Conservation (phyloP, 1,140 invertebrate species). For the Rhysida immarginata region DNA sequence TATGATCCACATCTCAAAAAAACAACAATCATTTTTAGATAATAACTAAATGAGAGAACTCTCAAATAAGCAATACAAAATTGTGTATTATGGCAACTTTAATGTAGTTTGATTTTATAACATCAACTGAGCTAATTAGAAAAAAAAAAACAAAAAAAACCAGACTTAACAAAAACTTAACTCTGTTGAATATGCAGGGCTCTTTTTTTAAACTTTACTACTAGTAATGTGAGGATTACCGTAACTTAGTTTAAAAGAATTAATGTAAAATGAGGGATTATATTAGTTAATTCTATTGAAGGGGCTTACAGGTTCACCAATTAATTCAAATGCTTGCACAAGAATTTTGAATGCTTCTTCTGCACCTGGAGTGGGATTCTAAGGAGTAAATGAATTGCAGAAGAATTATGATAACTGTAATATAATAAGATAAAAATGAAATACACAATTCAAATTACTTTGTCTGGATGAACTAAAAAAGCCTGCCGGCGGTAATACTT, state of each 20-base stretch:
- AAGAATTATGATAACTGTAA: neutral
- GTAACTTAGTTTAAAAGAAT: no score
- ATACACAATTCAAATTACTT: constrained; percentile 24
- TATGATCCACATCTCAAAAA: constrained; percentile 15
- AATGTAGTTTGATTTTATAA: no score
- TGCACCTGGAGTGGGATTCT: constrained; percentile 76
- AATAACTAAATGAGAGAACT: no score
- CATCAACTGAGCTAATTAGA: no score
- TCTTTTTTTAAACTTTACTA: no score
- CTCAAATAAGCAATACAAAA: no score
- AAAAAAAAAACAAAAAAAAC: constrained; percentile 9
- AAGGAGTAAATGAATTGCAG: neutral
- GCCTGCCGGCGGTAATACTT: constrained; percentile 85
- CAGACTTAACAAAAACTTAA: neutral
- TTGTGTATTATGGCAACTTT: no score
- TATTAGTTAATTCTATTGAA: no score
- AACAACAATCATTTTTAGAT: no score
- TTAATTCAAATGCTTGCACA: constrained; percentile 83
- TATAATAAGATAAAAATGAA: neutral
- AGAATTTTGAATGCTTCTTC: constrained; percentile 93
- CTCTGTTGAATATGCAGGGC: no score
- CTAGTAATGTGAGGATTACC: no score
- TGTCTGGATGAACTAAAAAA: constrained; percentile 85
- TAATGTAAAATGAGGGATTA: no score
- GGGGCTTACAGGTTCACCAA: constrained; percentile 64